These are phyloP conservation scores for Gastracanthus pulcherrimus DNA, from an alignment of 2,888 invertebrate genomes.

Conservation along the genomic window DNA sequence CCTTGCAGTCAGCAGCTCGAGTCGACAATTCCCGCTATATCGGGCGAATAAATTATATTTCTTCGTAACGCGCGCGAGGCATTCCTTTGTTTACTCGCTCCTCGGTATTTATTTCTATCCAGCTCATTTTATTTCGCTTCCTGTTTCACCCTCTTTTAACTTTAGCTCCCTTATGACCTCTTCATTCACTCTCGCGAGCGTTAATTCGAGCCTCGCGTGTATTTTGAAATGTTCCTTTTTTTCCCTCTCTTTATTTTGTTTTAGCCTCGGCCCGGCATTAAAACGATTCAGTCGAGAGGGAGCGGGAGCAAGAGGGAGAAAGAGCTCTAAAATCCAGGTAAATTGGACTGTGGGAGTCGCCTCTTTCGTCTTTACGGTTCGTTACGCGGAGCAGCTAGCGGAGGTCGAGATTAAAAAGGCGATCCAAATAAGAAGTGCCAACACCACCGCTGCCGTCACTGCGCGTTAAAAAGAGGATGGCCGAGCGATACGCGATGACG, in stretches of 20 bases:
- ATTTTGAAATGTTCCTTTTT: conserved; percentile 5
- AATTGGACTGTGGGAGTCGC: conserved; percentile 23
- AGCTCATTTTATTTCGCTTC: not conserved
- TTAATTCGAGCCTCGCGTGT: conserved; percentile 22
- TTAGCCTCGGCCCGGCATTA: conserved; percentile 20
- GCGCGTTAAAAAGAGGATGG: conserved; percentile 23
- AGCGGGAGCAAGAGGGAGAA: too few species aligned
- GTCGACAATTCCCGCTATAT: too few species aligned
- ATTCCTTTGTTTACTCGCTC: conserved; percentile 17
- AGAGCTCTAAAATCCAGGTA: conserved; percentile 42
- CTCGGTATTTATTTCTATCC: conserved; percentile 15
- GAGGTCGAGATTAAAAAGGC: conserved; percentile 49
- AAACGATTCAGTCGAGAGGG: conserved; percentile 22
- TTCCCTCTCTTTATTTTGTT: not conserved
- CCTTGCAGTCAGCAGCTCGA: too few species aligned
- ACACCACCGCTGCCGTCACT: too few species aligned
- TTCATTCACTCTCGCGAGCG: not conserved
- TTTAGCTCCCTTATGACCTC: not conserved
- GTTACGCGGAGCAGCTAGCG: conserved; percentile 16
- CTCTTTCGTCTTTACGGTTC: conserved; percentile 36
- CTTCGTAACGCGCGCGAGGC: not conserved
- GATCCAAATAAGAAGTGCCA: conserved; percentile 39
- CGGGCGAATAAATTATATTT: not conserved
- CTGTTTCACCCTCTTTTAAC: not conserved
- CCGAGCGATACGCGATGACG: not conserved